phyloP scores from a whole-genome alignment of 2,113 vertebrate genomes.

The Argyrosomus japonicus region DNA sequence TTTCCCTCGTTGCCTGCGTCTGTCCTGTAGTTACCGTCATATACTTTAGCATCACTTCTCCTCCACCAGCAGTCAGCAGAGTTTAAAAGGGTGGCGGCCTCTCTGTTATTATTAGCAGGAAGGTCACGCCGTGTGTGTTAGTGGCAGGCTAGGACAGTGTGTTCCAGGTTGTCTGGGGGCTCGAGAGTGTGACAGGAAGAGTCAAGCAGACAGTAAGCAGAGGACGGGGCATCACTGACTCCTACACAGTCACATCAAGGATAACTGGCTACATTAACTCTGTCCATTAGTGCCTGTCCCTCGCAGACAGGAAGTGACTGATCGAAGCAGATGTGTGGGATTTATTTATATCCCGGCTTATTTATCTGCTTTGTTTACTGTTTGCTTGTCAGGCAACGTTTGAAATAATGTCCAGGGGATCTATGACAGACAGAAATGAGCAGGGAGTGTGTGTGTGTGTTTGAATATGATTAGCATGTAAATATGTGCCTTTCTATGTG shows the following conservation, averaged over 20 bases:
- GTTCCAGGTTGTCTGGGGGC: slow-evolving; percentile 53
- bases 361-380: slow-evolving; percentile 42
- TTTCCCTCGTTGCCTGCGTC: not conserved
- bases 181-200: slow-evolving; percentile 45
- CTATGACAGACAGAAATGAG: slow-evolving; percentile 11
- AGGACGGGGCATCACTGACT: slow-evolving; percentile 47
- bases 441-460: not conserved
- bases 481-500: slow-evolving; percentile 4
- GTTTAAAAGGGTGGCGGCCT: slow-evolving; percentile 34
- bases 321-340: slow-evolving; percentile 60
- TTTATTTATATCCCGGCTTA: slow-evolving; percentile 62
- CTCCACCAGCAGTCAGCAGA: slow-evolving; percentile 13
- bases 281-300: slow-evolving; percentile 65
- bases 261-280: slow-evolving; percentile 65
- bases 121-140: slow-evolving; percentile 45
- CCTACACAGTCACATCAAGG: slow-evolving; percentile 62
- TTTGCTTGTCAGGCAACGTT: slow-evolving; percentile 41
- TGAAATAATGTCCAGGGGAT: slow-evolving; percentile 45
- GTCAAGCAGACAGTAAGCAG: slow-evolving; percentile 32
- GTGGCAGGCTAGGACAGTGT: slow-evolving; percentile 12
- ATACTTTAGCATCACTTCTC: slow-evolving; percentile 9
- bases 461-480: slow-evolving; percentile 44
- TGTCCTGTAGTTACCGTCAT: not conserved
- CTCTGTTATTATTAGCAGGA: slow-evolving; percentile 63
- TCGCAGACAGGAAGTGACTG: slow-evolving; percentile 69